Percentiles rank a stretch among this genome's conserved stretches.
These are phyloP conservation scores for Eupithecia vulgata DNA, from an alignment of 2,888 invertebrate species.

Conservation along the genomic window DNA sequence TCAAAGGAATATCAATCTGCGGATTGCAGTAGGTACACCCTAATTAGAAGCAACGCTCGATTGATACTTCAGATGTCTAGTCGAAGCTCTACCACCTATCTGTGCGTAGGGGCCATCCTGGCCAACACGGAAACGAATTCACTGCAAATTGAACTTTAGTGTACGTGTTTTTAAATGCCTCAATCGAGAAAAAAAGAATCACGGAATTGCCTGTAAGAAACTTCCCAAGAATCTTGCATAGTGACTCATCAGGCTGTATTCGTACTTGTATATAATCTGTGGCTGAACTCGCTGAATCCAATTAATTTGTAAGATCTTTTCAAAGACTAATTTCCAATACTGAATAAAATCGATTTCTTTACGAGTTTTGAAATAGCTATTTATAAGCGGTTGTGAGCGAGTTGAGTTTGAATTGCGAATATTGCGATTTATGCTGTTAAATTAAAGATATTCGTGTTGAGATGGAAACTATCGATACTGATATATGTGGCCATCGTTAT, in stretches of 20 bases:
- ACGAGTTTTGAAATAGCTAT: conserved; percentile 18
- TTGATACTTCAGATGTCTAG: conserved; percentile 14
- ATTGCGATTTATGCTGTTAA: background rate
- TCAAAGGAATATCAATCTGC: conserved; percentile 21
- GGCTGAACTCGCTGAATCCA: conserved; percentile 25
- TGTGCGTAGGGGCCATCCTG: background rate
- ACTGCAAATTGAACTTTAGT: background rate
- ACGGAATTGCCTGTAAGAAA: background rate
- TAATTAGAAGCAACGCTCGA: conserved; percentile 19
- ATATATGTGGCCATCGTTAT: background rate
- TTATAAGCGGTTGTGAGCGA: conserved; percentile 7
- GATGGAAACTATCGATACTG: background rate
- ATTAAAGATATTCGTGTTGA: background rate
- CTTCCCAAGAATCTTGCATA: background rate
- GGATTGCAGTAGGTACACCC: conserved; percentile 19
- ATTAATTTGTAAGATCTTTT: conserved; percentile 32
- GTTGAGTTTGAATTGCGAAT: conserved; percentile 5
- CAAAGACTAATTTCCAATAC: conserved; percentile 28
- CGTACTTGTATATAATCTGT: conserved; percentile 12
- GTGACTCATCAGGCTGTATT: background rate
- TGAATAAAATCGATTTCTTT: conserved; percentile 22
- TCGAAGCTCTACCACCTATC: conserved; percentile 10
- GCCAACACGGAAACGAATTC: background rate
- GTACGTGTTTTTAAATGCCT: background rate
- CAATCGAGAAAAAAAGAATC: background rate